These are phyloP conservation scores for Stenurella melanura DNA, from an alignment of 2,888 invertebrate genomes.

Conservation along the genomic window DNA sequence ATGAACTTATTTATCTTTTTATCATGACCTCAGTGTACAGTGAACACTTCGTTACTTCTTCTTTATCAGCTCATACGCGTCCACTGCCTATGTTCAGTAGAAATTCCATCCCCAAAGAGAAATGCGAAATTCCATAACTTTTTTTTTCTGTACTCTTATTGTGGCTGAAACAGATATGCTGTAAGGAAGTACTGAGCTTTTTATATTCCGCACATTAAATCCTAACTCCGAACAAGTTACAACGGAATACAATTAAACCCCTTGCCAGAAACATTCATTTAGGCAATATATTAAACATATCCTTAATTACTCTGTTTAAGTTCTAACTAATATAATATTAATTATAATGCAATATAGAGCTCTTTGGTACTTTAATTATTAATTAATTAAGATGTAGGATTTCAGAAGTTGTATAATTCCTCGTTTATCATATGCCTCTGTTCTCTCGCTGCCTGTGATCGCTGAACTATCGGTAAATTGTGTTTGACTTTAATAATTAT, in stretches of 20 bases:
- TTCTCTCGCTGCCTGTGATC: background rate
- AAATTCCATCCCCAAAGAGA: too few species aligned
- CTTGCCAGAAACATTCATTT: background rate
- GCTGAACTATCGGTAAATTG: constrained; percentile 14
- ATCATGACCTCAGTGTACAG: too few species aligned
- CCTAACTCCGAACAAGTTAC: too few species aligned
- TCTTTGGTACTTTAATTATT: background rate
- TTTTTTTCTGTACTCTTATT: too few species aligned
- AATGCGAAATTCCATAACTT: too few species aligned
- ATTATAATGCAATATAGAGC: constrained; percentile 7
- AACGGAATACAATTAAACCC: background rate
- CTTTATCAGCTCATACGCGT: too few species aligned
- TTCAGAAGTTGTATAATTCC: background rate
- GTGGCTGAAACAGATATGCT: too few species aligned
- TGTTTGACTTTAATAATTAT: constrained; percentile 17
- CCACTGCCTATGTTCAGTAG: too few species aligned
- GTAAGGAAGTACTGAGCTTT: too few species aligned
- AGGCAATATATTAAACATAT: background rate
- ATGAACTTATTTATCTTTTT: too few species aligned
- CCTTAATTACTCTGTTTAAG: background rate
- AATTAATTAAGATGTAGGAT: background rate
- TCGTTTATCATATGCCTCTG: background rate
- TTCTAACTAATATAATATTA: constrained; percentile 7
- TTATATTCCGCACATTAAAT: too few species aligned
- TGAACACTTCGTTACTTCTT: too few species aligned